These are phyloP conservation scores for Ellobium chinense DNA, from an alignment of 2,888 invertebrate species.

Conservation along the genomic window DNA sequence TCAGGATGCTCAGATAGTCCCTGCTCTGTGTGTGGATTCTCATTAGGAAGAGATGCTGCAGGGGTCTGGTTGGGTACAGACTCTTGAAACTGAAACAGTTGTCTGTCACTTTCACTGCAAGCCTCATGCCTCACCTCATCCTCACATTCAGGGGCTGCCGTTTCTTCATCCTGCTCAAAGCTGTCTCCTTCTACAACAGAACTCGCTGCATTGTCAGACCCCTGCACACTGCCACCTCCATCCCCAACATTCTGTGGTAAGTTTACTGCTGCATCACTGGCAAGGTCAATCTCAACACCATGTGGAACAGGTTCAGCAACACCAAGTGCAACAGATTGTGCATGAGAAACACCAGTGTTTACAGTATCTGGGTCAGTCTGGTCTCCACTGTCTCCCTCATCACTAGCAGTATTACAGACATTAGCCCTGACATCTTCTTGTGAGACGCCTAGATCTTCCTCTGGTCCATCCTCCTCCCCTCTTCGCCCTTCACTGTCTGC, in stretches of 20 bases:
- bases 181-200: conserved; percentile 8
- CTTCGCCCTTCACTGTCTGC: conserved; percentile 7
- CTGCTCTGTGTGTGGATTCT: neutral
- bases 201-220: neutral
- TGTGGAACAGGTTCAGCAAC: neutral
- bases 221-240: neutral
- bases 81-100: conserved; percentile 16
- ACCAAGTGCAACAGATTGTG: neutral
- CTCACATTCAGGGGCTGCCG: conserved; percentile 39
- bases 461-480: conserved; percentile 36
- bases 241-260: neutral
- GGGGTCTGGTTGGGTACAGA: neutral
- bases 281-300: neutral
- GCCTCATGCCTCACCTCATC: conserved; percentile 12
- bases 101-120: conserved; percentile 42
- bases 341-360: neutral
- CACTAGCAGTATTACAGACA: neutral
- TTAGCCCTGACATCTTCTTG: neutral
- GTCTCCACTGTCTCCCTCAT: neutral
- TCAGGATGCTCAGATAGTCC: neutral
- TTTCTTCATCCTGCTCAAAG: conserved; percentile 44
- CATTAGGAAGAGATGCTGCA: neutral
- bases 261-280: neutral
- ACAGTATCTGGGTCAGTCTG: neutral
- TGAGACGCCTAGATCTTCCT: conserved; percentile 36